Evolutionary conservation across 2,888 invertebrate genomes (phyloP).

Genomic region (Lamellibrachia columna): DNA sequence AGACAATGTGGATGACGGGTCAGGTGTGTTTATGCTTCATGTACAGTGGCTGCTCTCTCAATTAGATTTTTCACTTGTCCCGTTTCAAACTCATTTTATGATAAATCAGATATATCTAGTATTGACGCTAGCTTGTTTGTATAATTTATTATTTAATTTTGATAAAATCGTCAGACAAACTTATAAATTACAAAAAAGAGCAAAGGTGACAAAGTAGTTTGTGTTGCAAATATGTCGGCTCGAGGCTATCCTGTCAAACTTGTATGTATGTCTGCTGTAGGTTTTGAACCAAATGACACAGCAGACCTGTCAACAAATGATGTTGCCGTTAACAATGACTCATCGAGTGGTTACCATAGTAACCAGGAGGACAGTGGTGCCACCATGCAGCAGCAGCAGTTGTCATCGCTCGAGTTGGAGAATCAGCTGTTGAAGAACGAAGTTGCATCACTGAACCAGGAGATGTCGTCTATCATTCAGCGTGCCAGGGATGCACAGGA

Average conservation of each 20-base stretch:
- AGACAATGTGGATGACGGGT: neutral
- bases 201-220: neutral
- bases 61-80: neutral
- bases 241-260: neutral
- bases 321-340: conserved; percentile 22
- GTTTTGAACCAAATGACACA: neutral
- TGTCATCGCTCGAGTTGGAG: conserved; percentile 61
- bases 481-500: conserved; percentile 68
- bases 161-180: too few relatives aligned
- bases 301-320: conserved; percentile 16
- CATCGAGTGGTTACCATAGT: conserved; percentile 43
- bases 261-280: neutral
- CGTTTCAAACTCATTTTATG: neutral
- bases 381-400: conserved; percentile 41
- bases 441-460: conserved; percentile 69
- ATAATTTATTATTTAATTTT: too few relatives aligned
- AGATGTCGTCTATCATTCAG: conserved; percentile 67
- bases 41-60: neutral
- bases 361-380: conserved; percentile 46
- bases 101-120: neutral
- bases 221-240: too few relatives aligned
- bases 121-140: too few relatives aligned
- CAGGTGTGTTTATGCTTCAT: neutral
- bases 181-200: neutral
- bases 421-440: conserved; percentile 68